Evolutionary conservation across 1,140 invertebrate species (phyloP), one percentile per base, ranked within the genome.

Genomic region (Penaeus chinensis): DNA sequence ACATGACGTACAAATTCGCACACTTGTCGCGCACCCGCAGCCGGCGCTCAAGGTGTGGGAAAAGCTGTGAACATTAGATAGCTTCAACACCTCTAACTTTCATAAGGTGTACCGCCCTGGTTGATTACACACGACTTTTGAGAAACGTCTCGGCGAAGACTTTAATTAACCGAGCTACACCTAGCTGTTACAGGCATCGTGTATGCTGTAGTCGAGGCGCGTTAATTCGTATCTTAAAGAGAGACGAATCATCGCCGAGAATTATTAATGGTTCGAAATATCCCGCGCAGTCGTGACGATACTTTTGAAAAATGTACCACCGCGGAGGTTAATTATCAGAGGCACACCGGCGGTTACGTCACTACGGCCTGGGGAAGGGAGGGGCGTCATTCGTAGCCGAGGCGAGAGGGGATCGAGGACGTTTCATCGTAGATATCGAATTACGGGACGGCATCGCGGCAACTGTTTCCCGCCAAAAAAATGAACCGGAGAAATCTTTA

Each of bases 91-190:
- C 84, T 86, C 42, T 20, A 37, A 66, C 76, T 54, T 54, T 79
- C 84, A 79, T 81, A 80, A 86, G 84, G 84, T 79, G 84, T 71
- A 69, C 84, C 84, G 77, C 84, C 63, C 77, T 16, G 77, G 37
- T 60, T 86, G 84, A 86, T 86, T 86, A 86, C 84, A 86, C 84
- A 86, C 84, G 37, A 80, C 84, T 65, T 60, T 85, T 85, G 74
- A 85, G 27, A 78, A 78, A 85, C 83, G 60, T 60, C 16, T 66
- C 66, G 82, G 63, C 65, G 61, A 81, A 81, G 79, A 81, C 79
- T 61, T 81, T 81, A 81, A 81, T 81, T 81, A 81, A 27, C 79
- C 27, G n/a, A 65, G 79, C 24, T 19, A 81, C 61, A 63, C 61
- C 61, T 81, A 81, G 79, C 62, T 81, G 79, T 81, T 81, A 81